A percentile compares a stretch with the other conserved stretches of the same genome.
Conservation (phyloP, 2,797 vertebrate species). For the Enteromius viviparus region DNA sequence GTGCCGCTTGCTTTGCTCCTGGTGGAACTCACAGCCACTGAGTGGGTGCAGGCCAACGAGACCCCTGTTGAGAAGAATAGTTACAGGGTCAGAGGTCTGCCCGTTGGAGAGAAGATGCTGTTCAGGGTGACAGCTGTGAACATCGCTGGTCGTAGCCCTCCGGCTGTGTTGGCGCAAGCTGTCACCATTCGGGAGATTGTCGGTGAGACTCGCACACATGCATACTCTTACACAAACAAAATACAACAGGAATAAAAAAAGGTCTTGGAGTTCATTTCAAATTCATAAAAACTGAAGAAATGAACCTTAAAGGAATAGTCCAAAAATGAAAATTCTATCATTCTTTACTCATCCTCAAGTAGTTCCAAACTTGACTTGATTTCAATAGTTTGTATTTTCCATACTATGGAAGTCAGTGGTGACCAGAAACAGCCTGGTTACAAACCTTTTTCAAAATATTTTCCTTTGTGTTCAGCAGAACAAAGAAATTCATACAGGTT, state of each 20-base stretch:
- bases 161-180: slow-evolving; percentile 77
- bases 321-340: no score
- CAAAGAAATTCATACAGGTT: no score
- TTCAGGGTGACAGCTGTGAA: slow-evolving; percentile 87
- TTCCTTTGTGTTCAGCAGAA: no score
- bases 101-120: slow-evolving; percentile 83
- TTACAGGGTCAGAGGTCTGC: slow-evolving; percentile 82
- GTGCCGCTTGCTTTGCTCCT: neutral
- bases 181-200: slow-evolving; percentile 88
- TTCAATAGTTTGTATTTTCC: no score
- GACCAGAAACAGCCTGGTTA: no score
- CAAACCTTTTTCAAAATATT: no score
- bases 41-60: slow-evolving; percentile 82
- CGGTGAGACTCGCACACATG: slow-evolving; percentile 72
- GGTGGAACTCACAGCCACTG: slow-evolving; percentile 53
- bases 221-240: neutral
- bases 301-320: neutral
- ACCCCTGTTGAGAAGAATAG: slow-evolving; percentile 76
- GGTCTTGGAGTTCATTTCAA: neutral
- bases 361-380: no score
- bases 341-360: no score
- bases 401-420: no score
- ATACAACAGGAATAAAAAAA: neutral
- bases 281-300: neutral
- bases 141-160: slow-evolving; percentile 83